These are phyloP conservation scores for Pseudomyrmex sp. DNA, from an alignment of 1,140 invertebrate genomes.

Conservation along the genomic window DNA sequence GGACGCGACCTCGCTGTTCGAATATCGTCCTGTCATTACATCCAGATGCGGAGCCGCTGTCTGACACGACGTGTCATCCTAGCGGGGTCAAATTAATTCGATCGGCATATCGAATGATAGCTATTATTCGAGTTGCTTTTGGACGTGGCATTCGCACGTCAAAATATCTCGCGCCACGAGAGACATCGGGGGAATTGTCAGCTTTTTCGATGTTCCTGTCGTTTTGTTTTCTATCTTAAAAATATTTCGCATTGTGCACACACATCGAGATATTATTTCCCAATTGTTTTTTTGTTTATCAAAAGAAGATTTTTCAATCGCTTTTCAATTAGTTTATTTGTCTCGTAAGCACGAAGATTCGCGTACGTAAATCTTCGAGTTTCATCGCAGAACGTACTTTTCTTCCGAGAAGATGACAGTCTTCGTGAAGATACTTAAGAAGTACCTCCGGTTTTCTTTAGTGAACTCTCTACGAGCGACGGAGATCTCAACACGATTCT, in stretches of 20 bases:
- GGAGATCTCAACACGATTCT: slow-evolving; percentile 49
- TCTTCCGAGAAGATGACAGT: slow-evolving; percentile 77
- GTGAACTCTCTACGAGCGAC: slow-evolving; percentile 66
- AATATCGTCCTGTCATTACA: slow-evolving; percentile 67
- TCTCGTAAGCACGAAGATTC: not conserved
- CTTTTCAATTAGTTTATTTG: too few species aligned
- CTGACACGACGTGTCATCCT: slow-evolving; percentile 31
- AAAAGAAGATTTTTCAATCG: too few species aligned
- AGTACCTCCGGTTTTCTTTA: slow-evolving; percentile 75
- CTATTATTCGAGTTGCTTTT: slow-evolving; percentile 38
- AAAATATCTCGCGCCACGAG: not conserved
- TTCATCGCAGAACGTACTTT: slow-evolving; percentile 28
- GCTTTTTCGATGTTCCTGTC: not conserved
- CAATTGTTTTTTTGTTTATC: too few species aligned
- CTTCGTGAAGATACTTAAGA: slow-evolving; percentile 78
- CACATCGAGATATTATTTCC: too few species aligned
- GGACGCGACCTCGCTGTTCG: slow-evolving; percentile 53
- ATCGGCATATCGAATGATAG: slow-evolving; percentile 25
- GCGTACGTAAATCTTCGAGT: not conserved
- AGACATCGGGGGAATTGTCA: not conserved
- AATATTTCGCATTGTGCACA: too few species aligned
- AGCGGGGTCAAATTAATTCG: slow-evolving; percentile 60
- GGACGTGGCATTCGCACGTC: slow-evolving; percentile 9
- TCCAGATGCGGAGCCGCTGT: slow-evolving; percentile 55
- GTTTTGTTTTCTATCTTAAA: too few species aligned